Conservation (phyloP, 2,888 invertebrate species). For the Melolontha melolontha region DNA sequence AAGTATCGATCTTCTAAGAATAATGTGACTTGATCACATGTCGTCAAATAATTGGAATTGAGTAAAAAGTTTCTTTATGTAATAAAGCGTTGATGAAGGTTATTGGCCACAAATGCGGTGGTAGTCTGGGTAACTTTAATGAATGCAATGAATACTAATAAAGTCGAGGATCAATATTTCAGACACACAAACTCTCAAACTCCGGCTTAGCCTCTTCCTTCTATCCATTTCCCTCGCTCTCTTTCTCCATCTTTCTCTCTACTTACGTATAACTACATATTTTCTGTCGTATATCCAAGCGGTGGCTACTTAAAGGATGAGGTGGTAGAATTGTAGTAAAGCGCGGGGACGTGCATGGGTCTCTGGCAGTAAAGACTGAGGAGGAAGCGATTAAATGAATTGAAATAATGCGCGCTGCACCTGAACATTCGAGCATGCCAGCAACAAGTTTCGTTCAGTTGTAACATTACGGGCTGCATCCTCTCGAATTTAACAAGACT, state of each 20-base stretch:
- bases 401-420: slow-evolving; percentile 30
- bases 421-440: slow-evolving; percentile 20
- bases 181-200: slow-evolving; percentile 16
- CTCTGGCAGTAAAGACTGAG: no score
- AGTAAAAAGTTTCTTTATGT: slow-evolving; percentile 32
- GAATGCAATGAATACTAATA: slow-evolving; percentile 46
- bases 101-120: slow-evolving; percentile 35
- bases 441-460: slow-evolving; percentile 28
- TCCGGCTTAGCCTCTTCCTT: neutral
- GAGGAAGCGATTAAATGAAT: slow-evolving; percentile 25
- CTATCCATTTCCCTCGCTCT: neutral
- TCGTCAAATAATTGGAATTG: neutral
- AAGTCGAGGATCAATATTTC: slow-evolving; percentile 37
- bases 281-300: neutral
- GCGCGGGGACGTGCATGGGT: neutral
- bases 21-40: no score
- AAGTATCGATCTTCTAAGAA: no score
- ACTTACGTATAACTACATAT: neutral
- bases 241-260: neutral
- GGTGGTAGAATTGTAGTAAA: neutral
- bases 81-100: slow-evolving; percentile 40
- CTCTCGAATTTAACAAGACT: no score
- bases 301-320: slow-evolving; percentile 8
- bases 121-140: slow-evolving; percentile 39
- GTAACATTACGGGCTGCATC: neutral